Evolutionary conservation across 2,797 vertebrate species (phyloP).

Genomic region (Rhinophrynus dorsalis): DNA sequence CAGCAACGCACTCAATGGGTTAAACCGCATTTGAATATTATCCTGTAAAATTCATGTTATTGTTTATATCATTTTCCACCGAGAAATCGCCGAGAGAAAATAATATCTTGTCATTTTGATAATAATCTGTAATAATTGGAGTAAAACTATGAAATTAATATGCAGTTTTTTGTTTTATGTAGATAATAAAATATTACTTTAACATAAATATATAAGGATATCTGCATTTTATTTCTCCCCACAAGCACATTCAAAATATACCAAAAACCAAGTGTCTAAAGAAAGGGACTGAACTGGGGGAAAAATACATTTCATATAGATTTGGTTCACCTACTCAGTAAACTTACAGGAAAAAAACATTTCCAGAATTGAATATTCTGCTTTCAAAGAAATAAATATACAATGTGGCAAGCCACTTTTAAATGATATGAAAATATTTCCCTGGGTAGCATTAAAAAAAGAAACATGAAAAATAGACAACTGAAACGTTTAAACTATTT

Average conservation of each 20-base stretch:
- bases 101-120: no score
- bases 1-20: no score
- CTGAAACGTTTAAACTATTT: conserved; percentile 80
- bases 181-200: conserved; percentile 89
- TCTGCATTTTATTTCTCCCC: conserved; percentile 88
- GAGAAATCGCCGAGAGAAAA: no score
- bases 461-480: conserved; percentile 65
- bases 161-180: no score
- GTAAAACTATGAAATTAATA: no score
- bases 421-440: conserved; percentile 80
- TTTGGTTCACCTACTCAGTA: conserved; percentile 85
- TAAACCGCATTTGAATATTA: no score
- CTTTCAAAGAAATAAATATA: conserved; percentile 81
- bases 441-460: conserved; percentile 83
- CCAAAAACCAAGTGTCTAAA: conserved; percentile 74
- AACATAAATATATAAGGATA: conserved; percentile 90
- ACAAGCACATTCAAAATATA: conserved; percentile 90
- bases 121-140: no score
- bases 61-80: no score
- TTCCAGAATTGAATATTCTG: conserved; percentile 73
- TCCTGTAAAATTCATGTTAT: no score
- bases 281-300: conserved; percentile 69
- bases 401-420: conserved; percentile 78
- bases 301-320: conserved; percentile 85
- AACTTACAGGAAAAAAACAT: conserved; percentile 84